These are phyloP conservation scores for Pantherophis guttatus DNA, from an alignment of 2,113 vertebrate genomes.

Conservation along the genomic window DNA sequence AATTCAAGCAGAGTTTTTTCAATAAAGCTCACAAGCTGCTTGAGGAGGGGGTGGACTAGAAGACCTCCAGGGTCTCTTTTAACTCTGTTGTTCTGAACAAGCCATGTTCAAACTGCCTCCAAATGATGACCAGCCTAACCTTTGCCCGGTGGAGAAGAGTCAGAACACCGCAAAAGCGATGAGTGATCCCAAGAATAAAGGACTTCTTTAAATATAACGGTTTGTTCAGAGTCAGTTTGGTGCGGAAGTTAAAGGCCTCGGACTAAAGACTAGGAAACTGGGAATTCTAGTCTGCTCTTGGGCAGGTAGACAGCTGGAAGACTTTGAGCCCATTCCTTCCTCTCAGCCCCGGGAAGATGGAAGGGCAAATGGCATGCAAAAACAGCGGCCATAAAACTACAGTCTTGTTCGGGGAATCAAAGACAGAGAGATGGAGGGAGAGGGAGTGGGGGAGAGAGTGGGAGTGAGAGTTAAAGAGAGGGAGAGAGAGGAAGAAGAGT, in stretches of 20 bases:
- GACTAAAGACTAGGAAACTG: neutral
- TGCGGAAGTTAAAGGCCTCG: neutral
- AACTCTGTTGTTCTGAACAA: neutral
- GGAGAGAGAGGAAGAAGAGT: no score
- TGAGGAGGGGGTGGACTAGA: no score
- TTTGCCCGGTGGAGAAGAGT: slow-evolving; percentile 15
- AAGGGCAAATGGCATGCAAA: neutral
- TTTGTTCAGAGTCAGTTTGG: neutral
- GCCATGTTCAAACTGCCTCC: slow-evolving; percentile 41
- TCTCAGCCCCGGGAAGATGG: neutral
- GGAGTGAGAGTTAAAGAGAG: no score
- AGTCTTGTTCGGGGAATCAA: neutral
- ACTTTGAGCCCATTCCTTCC: neutral
- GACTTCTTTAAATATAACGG: neutral
- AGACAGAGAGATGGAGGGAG: neutral
- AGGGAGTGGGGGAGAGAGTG: no score
- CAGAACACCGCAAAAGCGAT: neutral
- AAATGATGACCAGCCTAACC: slow-evolving; percentile 37
- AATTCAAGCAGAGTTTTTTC: slow-evolving; percentile 44
- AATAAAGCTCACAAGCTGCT: slow-evolving; percentile 40
- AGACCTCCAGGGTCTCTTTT: no score
- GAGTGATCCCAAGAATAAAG: slow-evolving; percentile 16
- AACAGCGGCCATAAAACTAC: neutral
- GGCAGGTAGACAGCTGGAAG: neutral
- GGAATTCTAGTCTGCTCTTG: neutral